Conservation (phyloP, 1,140 invertebrate genomes). For the Drosophila melanica region DNA sequence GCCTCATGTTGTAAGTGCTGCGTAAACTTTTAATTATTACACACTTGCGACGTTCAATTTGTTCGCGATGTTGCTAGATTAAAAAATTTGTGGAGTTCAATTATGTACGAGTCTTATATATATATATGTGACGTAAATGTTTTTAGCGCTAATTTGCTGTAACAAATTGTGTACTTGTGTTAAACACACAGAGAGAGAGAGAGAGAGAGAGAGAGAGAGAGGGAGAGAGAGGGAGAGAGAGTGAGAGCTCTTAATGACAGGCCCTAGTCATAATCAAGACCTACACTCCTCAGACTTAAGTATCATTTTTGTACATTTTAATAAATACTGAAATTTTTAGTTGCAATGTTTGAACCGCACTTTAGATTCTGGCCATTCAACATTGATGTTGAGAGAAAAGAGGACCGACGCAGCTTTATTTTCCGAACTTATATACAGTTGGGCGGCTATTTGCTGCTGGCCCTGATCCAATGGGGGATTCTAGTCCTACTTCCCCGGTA, state of each 20-base stretch:
- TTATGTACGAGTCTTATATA: constrained; percentile 42
- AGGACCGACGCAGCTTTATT: constrained; percentile 27
- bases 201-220: too few relatives aligned
- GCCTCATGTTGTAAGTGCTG: constrained; percentile 32
- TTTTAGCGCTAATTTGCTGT: constrained; percentile 39
- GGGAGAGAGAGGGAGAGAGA: too few relatives aligned
- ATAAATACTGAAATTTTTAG: constrained; percentile 10
- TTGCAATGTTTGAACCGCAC: constrained; percentile 52
- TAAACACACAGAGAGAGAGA: too few relatives aligned
- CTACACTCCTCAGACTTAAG: neutral
- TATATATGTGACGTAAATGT: neutral
- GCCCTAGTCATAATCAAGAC: neutral
- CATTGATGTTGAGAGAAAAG: constrained; percentile 6
- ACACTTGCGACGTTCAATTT: constrained; percentile 75
- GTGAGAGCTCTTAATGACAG: neutral
- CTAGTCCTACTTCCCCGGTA: neutral
- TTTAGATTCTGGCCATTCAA: constrained; percentile 14
- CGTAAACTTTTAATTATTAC: constrained; percentile 76
- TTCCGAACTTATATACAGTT: constrained; percentile 15
- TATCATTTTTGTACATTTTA: neutral
- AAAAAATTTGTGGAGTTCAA: constrained; percentile 73
- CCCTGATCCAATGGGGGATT: constrained; percentile 35
- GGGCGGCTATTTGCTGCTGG: neutral
- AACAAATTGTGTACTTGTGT: constrained; percentile 35
- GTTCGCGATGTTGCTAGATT: constrained; percentile 70